Percentiles rank a stretch among this genome's conserved stretches.
phyloP scores from a whole-genome alignment of 2,797 vertebrate genomes.

The Acestrorhynchus altus region DNA sequence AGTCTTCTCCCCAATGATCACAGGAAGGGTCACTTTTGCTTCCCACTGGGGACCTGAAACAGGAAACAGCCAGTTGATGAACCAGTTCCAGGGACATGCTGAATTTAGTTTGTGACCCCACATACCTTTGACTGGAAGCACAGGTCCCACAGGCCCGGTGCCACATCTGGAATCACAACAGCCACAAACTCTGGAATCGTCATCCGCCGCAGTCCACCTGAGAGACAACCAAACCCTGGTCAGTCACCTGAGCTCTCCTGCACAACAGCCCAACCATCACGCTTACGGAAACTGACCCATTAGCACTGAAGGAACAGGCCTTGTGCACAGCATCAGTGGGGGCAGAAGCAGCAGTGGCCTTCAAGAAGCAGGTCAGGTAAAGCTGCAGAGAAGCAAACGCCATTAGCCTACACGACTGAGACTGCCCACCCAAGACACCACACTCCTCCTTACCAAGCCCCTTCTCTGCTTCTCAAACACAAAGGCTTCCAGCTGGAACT shows the following conservation, averaged over 20 bases:
- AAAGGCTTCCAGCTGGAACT: slow-evolving; percentile 74
- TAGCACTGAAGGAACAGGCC: not conserved
- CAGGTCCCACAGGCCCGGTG: not conserved
- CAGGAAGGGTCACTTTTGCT: not conserved
- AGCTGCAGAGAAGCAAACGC: not conserved
- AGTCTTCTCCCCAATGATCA: not conserved
- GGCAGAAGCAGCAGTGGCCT: not conserved
- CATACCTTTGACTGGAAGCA: not conserved
- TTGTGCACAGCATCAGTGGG: not conserved
- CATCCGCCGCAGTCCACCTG: not conserved
- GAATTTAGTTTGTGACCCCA: not conserved
- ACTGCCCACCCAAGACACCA: not conserved
- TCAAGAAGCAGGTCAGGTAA: not conserved
- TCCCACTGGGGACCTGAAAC: not conserved
- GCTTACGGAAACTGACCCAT: not conserved
- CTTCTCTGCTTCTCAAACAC: slow-evolving; percentile 15
- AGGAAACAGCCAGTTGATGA: not conserved
- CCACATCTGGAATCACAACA: not conserved
- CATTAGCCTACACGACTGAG: not conserved
- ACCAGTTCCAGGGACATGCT: not conserved
- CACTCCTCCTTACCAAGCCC: not conserved
- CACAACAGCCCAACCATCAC: not conserved
- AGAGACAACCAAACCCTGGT: not conserved
- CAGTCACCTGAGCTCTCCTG: not conserved
- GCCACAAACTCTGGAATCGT: not conserved